These are phyloP conservation scores for Sarcophilus harrisii DNA, from an alignment of 2,797 vertebrate genomes.

Conservation along the genomic window DNA sequence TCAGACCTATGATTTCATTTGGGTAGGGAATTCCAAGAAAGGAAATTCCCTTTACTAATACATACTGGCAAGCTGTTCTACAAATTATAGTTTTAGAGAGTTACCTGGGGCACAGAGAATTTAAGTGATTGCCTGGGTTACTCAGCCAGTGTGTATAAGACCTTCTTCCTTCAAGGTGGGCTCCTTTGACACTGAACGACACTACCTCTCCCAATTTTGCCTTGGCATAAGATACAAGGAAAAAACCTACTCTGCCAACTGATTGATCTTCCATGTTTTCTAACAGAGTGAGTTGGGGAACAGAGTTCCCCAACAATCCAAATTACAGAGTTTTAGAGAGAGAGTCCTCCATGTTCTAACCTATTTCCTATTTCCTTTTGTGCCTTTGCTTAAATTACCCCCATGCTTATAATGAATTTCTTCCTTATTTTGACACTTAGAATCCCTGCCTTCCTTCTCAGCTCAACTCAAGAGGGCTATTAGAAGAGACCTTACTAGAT, in stretches of 20 bases:
- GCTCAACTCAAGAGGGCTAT: background rate
- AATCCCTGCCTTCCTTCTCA: background rate
- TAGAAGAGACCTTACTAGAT: background rate
- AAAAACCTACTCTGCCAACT: background rate
- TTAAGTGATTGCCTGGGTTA: background rate
- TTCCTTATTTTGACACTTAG: background rate
- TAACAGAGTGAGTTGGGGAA: background rate
- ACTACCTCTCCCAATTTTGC: background rate
- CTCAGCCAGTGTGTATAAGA: background rate
- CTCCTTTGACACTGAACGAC: background rate
- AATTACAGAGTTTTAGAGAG: background rate
- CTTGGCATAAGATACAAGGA: background rate
- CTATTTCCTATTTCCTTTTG: background rate
- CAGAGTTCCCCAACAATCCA: background rate
- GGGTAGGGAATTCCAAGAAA: background rate
- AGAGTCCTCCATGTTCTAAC: background rate
- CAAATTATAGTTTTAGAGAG: background rate
- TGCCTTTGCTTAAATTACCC: background rate
- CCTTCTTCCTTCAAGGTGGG: background rate
- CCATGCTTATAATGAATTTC: background rate
- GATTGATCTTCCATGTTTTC: background rate
- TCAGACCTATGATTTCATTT: background rate
- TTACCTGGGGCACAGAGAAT: background rate
- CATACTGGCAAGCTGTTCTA: background rate
- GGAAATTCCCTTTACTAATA: background rate